Base-by-base conservation (phyloP, 2,888 invertebrate species). In the Pandemis cinnamomeana region DNA sequence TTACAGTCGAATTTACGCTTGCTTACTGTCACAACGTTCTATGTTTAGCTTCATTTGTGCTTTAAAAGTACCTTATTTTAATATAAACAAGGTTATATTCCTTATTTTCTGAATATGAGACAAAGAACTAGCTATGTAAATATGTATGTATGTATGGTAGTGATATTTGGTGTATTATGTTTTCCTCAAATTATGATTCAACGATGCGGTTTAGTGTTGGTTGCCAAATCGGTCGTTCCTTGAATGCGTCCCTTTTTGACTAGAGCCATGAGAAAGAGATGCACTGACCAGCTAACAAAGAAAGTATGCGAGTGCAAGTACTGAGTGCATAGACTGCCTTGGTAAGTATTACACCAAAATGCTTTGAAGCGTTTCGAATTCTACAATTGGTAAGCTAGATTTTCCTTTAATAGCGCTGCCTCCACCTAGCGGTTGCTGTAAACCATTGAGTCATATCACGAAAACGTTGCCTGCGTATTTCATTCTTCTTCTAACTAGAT, bases 121-220 rank as follows among this genome's bases (percentile, higher is more conserved):
- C 27, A 11, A 27, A 58, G 20, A 20, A 48, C 5, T 5, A 15
- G 7, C 7, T 58, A 27, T 27, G 58, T 58, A 20, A 27, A 58
- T 27, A 6, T 58, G 27, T n/a, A n/a, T n/a, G n/a, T n/a, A n/a
- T n/a, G n/a, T n/a, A n/a, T 55, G 20, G 27, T 55, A 15, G 27
- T 27, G 58, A 27, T 10, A 58, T 58, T 58, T 10, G 58, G 10
- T 27, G 20, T 58, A 27, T 58, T 11, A 11, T 58, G 27, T 64
- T 64, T 64, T 64, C 64, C 64, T 64, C 27, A 48, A 64, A 48
- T 64, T 36, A 64, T 64, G 64, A n/a, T 27, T 36, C 48, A 4
- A 48, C 44, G 13, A 48, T 46, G 48, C 48, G 13, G 48, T 48
- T 63, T 36, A 6, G 27, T 46, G 27, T 7, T 48, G 27, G 48